phyloP scores from a whole-genome alignment of 1,140 invertebrate species.

The Nephotettix cincticeps region DNA sequence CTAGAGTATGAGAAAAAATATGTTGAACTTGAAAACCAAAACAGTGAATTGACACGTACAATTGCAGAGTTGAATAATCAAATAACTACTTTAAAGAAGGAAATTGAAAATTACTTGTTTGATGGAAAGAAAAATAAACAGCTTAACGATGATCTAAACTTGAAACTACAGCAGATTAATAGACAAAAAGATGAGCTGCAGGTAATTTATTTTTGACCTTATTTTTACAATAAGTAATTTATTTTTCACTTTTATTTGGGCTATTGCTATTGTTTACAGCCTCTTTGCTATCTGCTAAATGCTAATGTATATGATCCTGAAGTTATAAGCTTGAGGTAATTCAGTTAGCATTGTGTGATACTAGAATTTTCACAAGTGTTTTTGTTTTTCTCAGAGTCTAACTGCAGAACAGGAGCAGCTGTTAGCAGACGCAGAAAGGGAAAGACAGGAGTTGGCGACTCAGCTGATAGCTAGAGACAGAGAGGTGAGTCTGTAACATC shows the following conservation, averaged over 20 bases:
- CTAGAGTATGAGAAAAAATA: not conserved
- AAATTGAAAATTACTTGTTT: not conserved
- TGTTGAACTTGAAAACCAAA: not conserved
- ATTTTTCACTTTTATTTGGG: no score
- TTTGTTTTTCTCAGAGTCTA: not conserved
- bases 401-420: constrained; percentile 7
- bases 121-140: constrained; percentile 11
- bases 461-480: constrained; percentile 10
- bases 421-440: not conserved
- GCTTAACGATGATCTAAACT: not conserved
- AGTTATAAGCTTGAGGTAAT: no score
- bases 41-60: not conserved
- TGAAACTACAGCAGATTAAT: not conserved
- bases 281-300: no score
- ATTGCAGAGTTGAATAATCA: not conserved
- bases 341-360: no score
- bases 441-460: not conserved
- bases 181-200: not conserved
- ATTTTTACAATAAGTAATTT: no score
- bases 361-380: no score
- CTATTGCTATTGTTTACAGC: no score
- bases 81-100: not conserved
- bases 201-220: no score
- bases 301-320: no score
- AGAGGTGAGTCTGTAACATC: not conserved